Percentiles rank a stretch among this genome's conserved stretches.
Conservation (phyloP, 2,797 vertebrate genomes). For the Octomys mimax region DNA sequence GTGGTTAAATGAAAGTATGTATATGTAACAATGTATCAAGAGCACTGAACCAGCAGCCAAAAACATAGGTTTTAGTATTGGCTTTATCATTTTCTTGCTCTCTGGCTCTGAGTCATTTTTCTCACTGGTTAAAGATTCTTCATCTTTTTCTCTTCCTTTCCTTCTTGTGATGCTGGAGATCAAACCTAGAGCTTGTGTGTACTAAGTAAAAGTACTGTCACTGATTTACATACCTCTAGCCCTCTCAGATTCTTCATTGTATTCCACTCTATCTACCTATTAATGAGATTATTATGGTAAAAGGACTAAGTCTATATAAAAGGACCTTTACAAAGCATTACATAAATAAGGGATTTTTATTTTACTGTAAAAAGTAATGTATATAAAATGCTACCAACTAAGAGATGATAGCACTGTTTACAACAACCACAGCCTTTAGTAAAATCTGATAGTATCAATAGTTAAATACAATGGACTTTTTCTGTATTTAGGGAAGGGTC, state of each 20-base stretch:
- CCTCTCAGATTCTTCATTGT: not conserved
- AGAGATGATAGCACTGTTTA: not conserved
- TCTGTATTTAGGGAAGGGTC: too few relatives aligned
- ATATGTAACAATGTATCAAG: not conserved
- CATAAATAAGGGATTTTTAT: not conserved
- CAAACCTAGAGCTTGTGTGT: not conserved
- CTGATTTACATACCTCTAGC: not conserved
- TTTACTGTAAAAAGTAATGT: not conserved
- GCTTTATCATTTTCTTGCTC: constrained; percentile 7
- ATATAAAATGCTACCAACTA: not conserved
- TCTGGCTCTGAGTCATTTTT: not conserved
- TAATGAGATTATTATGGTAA: not conserved
- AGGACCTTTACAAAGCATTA: constrained; percentile 40
- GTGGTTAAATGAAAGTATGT: not conserved
- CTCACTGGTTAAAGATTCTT: not conserved
- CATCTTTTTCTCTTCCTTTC: not conserved
- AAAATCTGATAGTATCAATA: not conserved
- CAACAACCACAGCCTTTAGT: not conserved
- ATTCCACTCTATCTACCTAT: not conserved
- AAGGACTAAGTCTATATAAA: not conserved
- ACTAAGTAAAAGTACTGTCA: not conserved
- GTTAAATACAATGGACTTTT: not conserved
- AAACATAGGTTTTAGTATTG: not conserved
- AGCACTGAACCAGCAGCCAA: not conserved
- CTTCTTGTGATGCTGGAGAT: not conserved